Evolutionary conservation across 1,140 invertebrate genomes (phyloP).

Genomic region (Drosophila lini): DNA sequence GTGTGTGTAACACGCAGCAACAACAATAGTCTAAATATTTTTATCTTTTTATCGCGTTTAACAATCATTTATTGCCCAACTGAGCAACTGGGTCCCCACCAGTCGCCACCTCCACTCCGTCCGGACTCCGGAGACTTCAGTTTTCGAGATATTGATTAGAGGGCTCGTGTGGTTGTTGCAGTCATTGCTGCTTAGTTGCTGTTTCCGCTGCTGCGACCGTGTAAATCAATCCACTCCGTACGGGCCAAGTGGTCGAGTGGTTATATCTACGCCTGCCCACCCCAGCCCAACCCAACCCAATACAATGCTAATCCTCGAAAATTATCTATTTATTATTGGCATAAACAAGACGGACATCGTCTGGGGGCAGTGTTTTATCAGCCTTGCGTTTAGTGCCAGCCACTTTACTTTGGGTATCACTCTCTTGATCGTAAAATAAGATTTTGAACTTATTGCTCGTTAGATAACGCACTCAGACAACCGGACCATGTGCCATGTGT

Average conservation of each 20-base stretch:
- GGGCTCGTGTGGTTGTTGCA: conserved; percentile 40
- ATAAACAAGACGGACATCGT: conserved; percentile 63
- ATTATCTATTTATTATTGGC: conserved; percentile 80
- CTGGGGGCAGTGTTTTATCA: conserved; percentile 60
- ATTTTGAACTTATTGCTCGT: conserved; percentile 75
- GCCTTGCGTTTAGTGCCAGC: conserved; percentile 58
- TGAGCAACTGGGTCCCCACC: conserved; percentile 53
- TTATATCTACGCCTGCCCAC: conserved; percentile 24
- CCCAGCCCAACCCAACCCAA: conserved; percentile 1
- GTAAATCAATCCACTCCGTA: conserved; percentile 42
- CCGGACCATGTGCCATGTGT: conserved; percentile 27
- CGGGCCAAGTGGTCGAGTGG: conserved; percentile 32
- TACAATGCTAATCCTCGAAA: conserved; percentile 64
- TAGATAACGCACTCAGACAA: conserved; percentile 69
- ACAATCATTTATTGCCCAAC: conserved; percentile 83
- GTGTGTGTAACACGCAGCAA: conserved; percentile 70
- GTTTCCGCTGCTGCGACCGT: conserved; percentile 26
- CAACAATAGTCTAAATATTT: conserved; percentile 75
- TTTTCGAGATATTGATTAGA: conserved; percentile 76
- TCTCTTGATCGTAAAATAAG: conserved; percentile 78
- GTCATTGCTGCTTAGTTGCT: conserved; percentile 37
- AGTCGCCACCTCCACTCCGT: conserved; percentile 32
- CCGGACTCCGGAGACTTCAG: conserved; percentile 58
- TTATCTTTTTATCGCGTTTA: conserved; percentile 83
- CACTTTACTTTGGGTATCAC: conserved; percentile 75